These are phyloP conservation scores for Chaunax sp. DNA, from an alignment of 2,797 vertebrate species.

Conservation along the genomic window DNA sequence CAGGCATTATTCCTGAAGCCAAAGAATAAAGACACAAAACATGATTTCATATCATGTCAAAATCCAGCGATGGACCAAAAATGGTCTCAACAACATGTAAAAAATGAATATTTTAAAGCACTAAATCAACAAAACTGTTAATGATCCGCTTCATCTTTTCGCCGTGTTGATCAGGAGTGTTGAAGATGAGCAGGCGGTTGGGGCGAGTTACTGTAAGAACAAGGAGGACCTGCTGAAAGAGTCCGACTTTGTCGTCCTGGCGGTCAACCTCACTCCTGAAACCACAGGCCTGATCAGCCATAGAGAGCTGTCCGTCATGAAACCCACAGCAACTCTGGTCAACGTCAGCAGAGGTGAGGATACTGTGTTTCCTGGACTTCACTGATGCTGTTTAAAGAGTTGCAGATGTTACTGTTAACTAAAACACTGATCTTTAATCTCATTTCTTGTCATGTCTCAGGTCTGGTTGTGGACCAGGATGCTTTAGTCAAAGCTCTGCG, in stretches of 20 bases:
- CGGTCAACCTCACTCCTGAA: conserved; percentile 78
- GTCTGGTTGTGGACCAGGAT: conserved; percentile 85
- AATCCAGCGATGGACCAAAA: too few species aligned
- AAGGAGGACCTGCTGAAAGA: conserved; percentile 83
- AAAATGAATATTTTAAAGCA: neutral
- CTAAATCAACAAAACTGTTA: neutral
- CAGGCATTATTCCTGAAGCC: too few species aligned
- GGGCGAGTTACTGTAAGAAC: conserved; percentile 81
- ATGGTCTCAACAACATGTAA: too few species aligned
- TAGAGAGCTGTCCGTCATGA: conserved; percentile 85
- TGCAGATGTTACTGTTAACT: neutral
- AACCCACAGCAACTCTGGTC: conserved; percentile 80
- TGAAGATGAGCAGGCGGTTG: conserved; percentile 82
- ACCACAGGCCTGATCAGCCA: conserved; percentile 79
- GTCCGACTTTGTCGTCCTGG: conserved; percentile 86
- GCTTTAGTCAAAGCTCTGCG: conserved; percentile 83
- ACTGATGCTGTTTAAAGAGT: neutral
- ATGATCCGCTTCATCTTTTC: neutral
- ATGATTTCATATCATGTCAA: too few species aligned
- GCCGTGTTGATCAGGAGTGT: conserved; percentile 67
- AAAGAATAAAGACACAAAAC: too few species aligned
- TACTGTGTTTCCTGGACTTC: neutral
- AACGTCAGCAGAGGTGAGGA: conserved; percentile 85
- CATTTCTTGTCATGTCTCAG: conserved; percentile 51
- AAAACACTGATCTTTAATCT: neutral